Evolutionary conservation across 2,113 vertebrate species (phyloP), one percentile per base, ranked within the genome.

Genomic region (Gracilinanus agilis): DNA sequence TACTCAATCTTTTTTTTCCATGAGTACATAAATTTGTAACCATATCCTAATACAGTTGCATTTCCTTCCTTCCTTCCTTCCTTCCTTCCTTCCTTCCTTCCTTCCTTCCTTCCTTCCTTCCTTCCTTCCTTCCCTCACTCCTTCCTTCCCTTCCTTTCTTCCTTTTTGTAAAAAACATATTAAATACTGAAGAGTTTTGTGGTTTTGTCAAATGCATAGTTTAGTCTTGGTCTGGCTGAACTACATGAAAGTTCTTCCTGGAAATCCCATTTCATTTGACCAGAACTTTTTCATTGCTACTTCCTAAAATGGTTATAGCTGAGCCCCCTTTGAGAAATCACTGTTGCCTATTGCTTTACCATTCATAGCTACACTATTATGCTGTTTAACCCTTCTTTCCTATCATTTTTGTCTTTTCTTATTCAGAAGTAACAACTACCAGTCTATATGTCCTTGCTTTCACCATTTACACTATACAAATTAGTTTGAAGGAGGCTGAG

Each of bases 291-390:
- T 54, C 58, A 75, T 24, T 88, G 53, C 0, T 54, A 24, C 2
- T 91, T 92, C 29, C 29, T 92, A 13, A 91, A 89, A 89, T 89
- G 11, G 29, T 24, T 94, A 53, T 58, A 92, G 24, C 1, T 53
- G 49, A 16, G 12, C 24, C 54, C 90, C 92, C 93, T 27, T 27
- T 95, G 93, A 0, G 44, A 91, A 95, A 40, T 93, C 89, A 91
- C 55, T 83, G 0, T n/a, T 88, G 2, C 8, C 8, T 56, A 4
- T 91, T 90, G 25, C 23, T 94, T 9, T 10, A n/a, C 5, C 91
- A 24, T 92, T 24, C 55, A n/a, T 89, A 93, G 34, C 1, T 53
- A 56, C 67, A 34, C 88, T 2, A 89, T 53, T 92, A 53, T 25
- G n/a, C 93, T 88, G 56, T 16, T 54, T 90, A 10, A 19, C 1